phyloP scores from a whole-genome alignment of 2,113 vertebrate genomes.

The Atrichornis clamosus region DNA sequence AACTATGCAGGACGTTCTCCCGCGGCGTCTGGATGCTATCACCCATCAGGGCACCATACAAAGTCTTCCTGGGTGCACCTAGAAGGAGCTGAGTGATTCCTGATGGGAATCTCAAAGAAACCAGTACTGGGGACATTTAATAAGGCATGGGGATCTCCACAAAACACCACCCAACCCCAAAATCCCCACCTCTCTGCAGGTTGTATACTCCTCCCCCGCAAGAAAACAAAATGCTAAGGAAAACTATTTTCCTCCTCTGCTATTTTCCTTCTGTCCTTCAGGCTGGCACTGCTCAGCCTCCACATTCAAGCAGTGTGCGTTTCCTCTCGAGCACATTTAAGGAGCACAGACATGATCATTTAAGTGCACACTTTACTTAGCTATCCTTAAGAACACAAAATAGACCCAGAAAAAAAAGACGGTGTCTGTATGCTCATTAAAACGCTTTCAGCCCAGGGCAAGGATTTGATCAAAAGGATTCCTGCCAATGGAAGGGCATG shows the following conservation, averaged over 20 bases:
- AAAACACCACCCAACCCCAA: not conserved
- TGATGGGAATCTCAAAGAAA: not conserved
- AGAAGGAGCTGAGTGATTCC: not conserved
- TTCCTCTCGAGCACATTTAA: slow-evolving; percentile 15
- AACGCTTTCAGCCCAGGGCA: slow-evolving; percentile 58
- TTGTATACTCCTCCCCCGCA: not conserved
- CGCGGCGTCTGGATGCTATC: not conserved
- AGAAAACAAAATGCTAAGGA: not conserved
- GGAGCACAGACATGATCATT: slow-evolving; percentile 13
- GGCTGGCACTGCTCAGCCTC: slow-evolving; percentile 32
- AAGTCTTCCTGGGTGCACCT: not conserved
- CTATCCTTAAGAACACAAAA: slow-evolving; percentile 68
- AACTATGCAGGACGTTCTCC: not conserved
- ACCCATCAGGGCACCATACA: accelerated
- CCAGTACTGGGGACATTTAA: not conserved
- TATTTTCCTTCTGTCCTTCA: slow-evolving; percentile 31
- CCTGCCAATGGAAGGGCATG: slow-evolving; percentile 60
- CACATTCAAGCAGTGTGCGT: not conserved
- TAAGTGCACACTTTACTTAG: slow-evolving; percentile 61
- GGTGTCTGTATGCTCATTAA: slow-evolving; percentile 63
- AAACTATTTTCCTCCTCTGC: slow-evolving; percentile 9
- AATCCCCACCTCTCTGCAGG: not conserved
- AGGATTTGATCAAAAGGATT: slow-evolving; percentile 73
- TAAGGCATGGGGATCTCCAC: not conserved
- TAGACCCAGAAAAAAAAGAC: slow-evolving; percentile 50